These are phyloP conservation scores for Hycleus phaleratus DNA, from an alignment of 1,140 invertebrate species.

Conservation along the genomic window DNA sequence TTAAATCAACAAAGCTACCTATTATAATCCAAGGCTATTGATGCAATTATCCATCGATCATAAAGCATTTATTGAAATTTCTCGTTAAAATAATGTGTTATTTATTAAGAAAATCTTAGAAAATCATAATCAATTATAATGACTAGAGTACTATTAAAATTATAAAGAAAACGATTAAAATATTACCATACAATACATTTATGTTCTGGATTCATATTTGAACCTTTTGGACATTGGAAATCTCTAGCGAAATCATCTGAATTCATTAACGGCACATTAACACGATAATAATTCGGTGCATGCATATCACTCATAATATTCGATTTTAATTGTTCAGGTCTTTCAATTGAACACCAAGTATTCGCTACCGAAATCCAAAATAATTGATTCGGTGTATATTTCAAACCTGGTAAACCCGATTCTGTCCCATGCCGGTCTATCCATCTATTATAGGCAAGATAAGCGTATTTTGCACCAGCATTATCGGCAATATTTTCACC, in stretches of 20 bases:
- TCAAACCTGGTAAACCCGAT: constrained; percentile 43
- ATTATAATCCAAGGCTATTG: too few species aligned
- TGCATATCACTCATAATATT: constrained; percentile 43
- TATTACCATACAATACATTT: constrained; percentile 22
- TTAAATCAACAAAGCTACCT: too few species aligned
- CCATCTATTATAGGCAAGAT: constrained; percentile 54
- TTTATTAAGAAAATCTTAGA: too few species aligned
- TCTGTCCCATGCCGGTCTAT: constrained; percentile 38
- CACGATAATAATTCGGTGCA: constrained; percentile 46
- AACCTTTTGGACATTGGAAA: constrained; percentile 19
- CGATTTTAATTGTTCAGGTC: constrained; percentile 40
- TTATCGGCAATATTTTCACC: constrained; percentile 90
- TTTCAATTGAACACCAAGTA: constrained; percentile 48
- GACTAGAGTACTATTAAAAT: too few species aligned
- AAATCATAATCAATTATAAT: too few species aligned
- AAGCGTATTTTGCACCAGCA: constrained; percentile 65
- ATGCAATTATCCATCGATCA: too few species aligned
- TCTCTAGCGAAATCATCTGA: constrained; percentile 17
- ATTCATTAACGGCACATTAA: constrained; percentile 42
- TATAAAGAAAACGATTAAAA: too few species aligned
- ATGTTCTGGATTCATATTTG: constrained; percentile 21
- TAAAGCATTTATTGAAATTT: too few species aligned
- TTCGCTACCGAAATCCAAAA: constrained; percentile 54
- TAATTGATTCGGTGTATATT: constrained; percentile 49
- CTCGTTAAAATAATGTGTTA: too few species aligned